Evolutionary conservation across 2,888 invertebrate species (phyloP), one percentile per base, ranked within the genome.

Genomic region (Sesia bembeciformis): DNA sequence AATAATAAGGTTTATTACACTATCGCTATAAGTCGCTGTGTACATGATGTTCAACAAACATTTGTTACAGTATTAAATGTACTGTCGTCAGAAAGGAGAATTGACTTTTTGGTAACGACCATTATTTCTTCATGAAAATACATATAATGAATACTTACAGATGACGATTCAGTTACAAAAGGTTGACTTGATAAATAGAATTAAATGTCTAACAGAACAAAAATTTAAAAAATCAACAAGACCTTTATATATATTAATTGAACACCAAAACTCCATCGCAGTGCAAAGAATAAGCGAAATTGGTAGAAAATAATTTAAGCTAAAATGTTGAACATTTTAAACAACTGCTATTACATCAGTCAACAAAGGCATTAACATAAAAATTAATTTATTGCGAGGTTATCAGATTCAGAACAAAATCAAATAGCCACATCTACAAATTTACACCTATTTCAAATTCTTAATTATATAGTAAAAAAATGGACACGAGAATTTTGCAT

Each of bases 41-140:
- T 74, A 81, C 81, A 79, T 81, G 80, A 77, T 74, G 69, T 69
- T 66, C 63, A 72, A 75, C 70, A 71, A 71, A 62, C 59, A 68
- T 62, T 67, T 23, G 23, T 23, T 23, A 23, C 23, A 23, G 23
- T 23, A 23, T 23, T 23, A 23, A 23, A 23, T 23, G 23, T 23
- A n/a, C 8, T 46, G 46, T 46, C n/a, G 46, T 46, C 46, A 8
- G 4, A 46, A 46, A 8, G 7, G 62, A 65, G 70, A 82, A 81
- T 80, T 82, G 79, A 84, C 80, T 80, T 82, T 80, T 81, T 81
- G 83, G 84, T 85, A 86, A 85, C 81, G 81, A 59, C 56, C 55
- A 57, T 55, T 52, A 57, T 58, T 64, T 52, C 42, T 6, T 51
- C 4, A 23, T 5, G 3, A 43, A 42, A 42, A 52, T 38, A 52